Conservation (phyloP, 2,888 invertebrate genomes). For the Pecten maximus region DNA sequence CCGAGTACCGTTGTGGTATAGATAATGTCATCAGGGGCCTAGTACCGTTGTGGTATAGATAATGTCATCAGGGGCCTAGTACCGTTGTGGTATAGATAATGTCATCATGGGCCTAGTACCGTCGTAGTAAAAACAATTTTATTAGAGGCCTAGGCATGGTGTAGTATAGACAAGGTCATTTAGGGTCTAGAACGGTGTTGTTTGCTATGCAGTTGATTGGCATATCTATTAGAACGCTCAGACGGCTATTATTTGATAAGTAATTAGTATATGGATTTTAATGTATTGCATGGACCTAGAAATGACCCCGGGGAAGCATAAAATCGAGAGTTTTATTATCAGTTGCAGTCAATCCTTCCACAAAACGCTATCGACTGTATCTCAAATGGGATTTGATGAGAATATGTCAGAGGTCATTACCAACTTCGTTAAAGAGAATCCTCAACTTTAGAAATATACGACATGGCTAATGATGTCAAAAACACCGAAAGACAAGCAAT, state of each 20-base stretch:
- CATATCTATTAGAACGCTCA: background rate
- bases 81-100: too few species aligned
- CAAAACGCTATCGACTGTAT: background rate
- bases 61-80: too few species aligned
- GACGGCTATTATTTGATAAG: background rate
- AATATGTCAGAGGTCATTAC: background rate
- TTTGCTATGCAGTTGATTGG: background rate
- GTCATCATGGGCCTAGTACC: too few species aligned
- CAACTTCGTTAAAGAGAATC: background rate
- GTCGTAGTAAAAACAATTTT: too few species aligned
- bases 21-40: too few species aligned
- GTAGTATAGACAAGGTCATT: too few species aligned
- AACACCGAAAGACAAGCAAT: too few species aligned
- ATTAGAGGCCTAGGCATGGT: too few species aligned
- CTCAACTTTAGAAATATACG: background rate
- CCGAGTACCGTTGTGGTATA: too few species aligned
- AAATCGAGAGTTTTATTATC: background rate
- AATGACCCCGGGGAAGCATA: background rate
- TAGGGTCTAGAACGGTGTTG: too few species aligned
- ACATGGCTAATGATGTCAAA: background rate
- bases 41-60: too few species aligned
- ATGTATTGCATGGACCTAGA: background rate
- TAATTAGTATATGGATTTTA: background rate
- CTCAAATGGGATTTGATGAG: background rate
- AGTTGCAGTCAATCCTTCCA: background rate